phyloP scores from a whole-genome alignment of 2,888 invertebrate species.

The Marronus borbonicus region DNA sequence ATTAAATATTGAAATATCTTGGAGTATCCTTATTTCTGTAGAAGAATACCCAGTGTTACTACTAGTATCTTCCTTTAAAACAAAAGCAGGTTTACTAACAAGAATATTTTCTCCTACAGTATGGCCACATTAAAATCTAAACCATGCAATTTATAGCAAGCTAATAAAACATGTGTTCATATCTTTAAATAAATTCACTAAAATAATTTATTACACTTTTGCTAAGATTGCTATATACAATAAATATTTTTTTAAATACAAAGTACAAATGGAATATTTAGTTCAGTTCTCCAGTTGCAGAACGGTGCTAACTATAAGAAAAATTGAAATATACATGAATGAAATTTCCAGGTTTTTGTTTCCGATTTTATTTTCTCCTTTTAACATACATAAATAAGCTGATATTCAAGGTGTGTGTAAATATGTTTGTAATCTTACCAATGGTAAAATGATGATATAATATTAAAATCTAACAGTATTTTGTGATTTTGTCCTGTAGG shows the following conservation, averaged over 20 bases:
- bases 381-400: neutral
- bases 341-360: neutral
- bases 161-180: slow-evolving; percentile 7
- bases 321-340: neutral
- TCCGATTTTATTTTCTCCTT: neutral
- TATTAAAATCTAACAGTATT: slow-evolving; percentile 60
- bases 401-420: slow-evolving; percentile 38
- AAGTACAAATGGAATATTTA: slow-evolving; percentile 4
- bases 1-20: too few species aligned
- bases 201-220: neutral
- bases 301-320: slow-evolving; percentile 5
- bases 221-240: neutral
- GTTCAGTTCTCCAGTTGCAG: neutral
- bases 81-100: too few species aligned
- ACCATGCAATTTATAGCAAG: neutral
- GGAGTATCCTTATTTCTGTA: too few species aligned
- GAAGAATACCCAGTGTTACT: too few species aligned
- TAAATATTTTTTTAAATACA: neutral
- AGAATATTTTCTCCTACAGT: neutral
- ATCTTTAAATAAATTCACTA: neutral
- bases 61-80: too few species aligned
- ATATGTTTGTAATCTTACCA: slow-evolving; percentile 62
- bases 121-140: neutral
- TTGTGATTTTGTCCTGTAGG: slow-evolving; percentile 53
- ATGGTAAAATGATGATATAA: slow-evolving; percentile 32